Percentiles rank a stretch among this genome's conserved stretches.
Conservation (phyloP, 2,888 invertebrate genomes). For the Thymelicus lineola region DNA sequence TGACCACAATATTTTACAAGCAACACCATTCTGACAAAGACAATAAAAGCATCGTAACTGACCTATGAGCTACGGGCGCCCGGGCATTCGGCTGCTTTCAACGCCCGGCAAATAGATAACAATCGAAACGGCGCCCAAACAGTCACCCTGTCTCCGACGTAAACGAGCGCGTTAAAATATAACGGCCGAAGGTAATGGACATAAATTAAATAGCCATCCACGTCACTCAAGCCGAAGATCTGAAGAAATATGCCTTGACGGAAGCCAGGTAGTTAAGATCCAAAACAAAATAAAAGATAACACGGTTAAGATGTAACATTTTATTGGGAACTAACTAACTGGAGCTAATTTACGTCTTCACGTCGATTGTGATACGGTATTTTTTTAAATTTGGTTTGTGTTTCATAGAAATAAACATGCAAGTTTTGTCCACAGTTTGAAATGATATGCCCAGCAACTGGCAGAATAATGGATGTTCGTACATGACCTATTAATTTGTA, state of each 20-base stretch:
- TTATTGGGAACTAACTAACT: slow-evolving; percentile 80
- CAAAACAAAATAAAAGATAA: slow-evolving; percentile 81
- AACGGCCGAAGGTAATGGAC: slow-evolving; percentile 71
- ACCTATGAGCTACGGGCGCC: slow-evolving; percentile 50
- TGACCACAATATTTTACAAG: slow-evolving; percentile 27
- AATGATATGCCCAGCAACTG: too few relatives aligned
- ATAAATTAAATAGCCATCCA: slow-evolving; percentile 81
- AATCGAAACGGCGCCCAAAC: slow-evolving; percentile 79
- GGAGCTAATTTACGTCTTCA: slow-evolving; percentile 76
- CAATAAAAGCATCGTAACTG: slow-evolving; percentile 56
- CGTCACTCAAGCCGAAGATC: slow-evolving; percentile 76
- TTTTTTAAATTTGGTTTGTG: slow-evolving; percentile 6
- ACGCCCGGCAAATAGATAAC: slow-evolving; percentile 67
- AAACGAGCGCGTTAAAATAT: slow-evolving; percentile 80
- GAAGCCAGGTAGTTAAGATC: slow-evolving; percentile 84
- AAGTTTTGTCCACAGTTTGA: too few relatives aligned
- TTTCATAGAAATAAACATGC: background rate
- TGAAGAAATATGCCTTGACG: slow-evolving; percentile 70
- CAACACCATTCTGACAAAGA: slow-evolving; percentile 37
- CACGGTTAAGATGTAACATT: slow-evolving; percentile 79
- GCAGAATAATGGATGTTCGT: too few relatives aligned
- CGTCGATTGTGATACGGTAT: slow-evolving; percentile 38
- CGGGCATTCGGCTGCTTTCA: slow-evolving; percentile 46
- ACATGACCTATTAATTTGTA: too few relatives aligned
- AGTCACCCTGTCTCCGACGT: slow-evolving; percentile 76